Evolutionary conservation across 2,113 vertebrate genomes (phyloP).

Genomic region (Crotalus helleri): DNA sequence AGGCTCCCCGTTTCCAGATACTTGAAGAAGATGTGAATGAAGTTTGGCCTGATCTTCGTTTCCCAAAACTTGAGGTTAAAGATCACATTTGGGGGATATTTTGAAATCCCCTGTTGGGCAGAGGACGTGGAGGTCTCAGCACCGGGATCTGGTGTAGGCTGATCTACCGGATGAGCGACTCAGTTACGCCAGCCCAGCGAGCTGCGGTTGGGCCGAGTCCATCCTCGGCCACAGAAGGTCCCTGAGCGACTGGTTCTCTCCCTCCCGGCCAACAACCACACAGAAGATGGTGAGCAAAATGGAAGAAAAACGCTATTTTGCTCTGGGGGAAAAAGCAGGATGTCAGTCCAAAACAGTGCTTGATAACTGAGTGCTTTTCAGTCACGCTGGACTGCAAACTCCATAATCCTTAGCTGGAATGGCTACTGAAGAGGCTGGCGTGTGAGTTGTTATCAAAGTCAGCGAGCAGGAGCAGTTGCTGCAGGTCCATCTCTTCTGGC

Average conservation of each 20-base stretch:
- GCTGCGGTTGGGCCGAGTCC: no score
- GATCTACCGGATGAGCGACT: not conserved
- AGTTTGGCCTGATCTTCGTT: not conserved
- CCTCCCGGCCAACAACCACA: not conserved
- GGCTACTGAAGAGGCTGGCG: not conserved
- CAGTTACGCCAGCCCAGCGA: not conserved
- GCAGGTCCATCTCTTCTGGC: not conserved
- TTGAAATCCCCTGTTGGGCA: not conserved
- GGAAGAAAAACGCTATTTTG: not conserved
- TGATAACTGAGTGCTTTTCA: not conserved
- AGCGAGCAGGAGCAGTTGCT: not conserved
- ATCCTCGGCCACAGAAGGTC: no score
- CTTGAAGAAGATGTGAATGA: not conserved
- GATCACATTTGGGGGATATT: not conserved
- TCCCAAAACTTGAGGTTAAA: not conserved
- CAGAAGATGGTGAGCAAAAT: not conserved
- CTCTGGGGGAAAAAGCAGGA: not conserved
- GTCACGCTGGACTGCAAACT: not conserved
- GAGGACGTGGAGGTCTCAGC: not conserved
- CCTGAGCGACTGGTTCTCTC: no score
- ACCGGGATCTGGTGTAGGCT: rapidly evolving
- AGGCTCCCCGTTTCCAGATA: not conserved
- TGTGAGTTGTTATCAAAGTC: not conserved
- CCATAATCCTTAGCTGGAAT: not conserved
- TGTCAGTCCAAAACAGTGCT: not conserved